Percentiles rank a stretch among this genome's conserved stretches.
These are phyloP conservation scores for Dryobota labecula DNA, from an alignment of 2,888 invertebrate genomes.

Conservation along the genomic window DNA sequence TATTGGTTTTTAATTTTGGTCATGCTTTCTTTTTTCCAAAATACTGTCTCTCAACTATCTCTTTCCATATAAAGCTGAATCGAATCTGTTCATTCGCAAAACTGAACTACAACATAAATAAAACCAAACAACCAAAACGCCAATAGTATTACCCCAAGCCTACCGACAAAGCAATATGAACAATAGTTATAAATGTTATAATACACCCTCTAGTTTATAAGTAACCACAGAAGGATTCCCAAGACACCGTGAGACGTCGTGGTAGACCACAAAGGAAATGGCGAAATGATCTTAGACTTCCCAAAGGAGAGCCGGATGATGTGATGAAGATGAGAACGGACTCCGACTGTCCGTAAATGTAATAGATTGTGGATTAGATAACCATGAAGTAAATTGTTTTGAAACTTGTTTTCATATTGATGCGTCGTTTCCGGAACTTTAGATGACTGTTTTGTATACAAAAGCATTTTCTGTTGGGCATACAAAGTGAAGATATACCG, in stretches of 20 bases:
- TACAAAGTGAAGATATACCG: constrained; percentile 11
- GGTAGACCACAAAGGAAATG: constrained; percentile 70
- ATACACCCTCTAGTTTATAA: constrained; percentile 62
- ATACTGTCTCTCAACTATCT: neutral
- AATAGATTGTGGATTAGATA: constrained; percentile 40
- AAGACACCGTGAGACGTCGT: constrained; percentile 60
- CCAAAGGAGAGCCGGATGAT: constrained; percentile 59
- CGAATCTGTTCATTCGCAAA: too few relatives aligned
- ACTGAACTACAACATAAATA: too few relatives aligned
- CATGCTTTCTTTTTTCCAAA: neutral
- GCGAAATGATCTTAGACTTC: constrained; percentile 62
- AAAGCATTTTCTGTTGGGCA: neutral
- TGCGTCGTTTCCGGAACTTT: constrained; percentile 15
- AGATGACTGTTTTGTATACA: neutral
- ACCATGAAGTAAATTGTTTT: constrained; percentile 27
- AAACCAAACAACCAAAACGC: constrained; percentile 26
- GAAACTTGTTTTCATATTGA: constrained; percentile 27
- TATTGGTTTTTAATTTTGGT: constrained; percentile 17
- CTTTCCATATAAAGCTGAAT: neutral
- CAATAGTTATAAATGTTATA: constrained; percentile 56
- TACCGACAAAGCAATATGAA: constrained; percentile 55
- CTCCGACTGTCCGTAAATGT: constrained; percentile 26
- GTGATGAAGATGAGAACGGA: constrained; percentile 51
- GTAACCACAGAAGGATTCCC: constrained; percentile 64
- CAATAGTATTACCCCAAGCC: constrained; percentile 9